A percentile compares a stretch with the other conserved stretches of the same genome.
Conservation (phyloP, 2,888 invertebrate genomes). For the Arge pagana region DNA sequence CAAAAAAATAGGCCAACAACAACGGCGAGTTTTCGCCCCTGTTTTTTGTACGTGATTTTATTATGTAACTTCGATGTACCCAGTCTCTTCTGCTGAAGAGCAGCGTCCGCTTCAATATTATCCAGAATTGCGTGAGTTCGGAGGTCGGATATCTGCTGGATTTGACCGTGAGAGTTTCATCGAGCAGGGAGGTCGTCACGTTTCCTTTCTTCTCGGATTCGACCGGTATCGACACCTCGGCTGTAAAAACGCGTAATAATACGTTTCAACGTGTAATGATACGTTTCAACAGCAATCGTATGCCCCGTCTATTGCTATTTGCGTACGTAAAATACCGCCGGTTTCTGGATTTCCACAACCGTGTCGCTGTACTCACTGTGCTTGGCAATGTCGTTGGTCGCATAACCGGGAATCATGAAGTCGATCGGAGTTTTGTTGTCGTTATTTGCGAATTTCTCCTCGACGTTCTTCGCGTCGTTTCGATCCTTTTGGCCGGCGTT, state of each 20-base stretch:
- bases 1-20: no score
- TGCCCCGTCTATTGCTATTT: no score
- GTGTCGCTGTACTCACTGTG: conserved; percentile 39
- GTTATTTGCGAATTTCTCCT: conserved; percentile 48
- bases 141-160: conserved; percentile 82
- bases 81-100: conserved; percentile 87
- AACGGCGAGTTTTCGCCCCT: no score
- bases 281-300: no score
- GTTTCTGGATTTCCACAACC: neutral
- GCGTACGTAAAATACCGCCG: no score
- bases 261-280: no score
- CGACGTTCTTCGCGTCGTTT: conserved; percentile 49
- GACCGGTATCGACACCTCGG: conserved; percentile 64
- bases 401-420: conserved; percentile 43
- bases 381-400: conserved; percentile 51
- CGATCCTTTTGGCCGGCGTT: conserved; percentile 46
- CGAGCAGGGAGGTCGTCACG: conserved; percentile 71
- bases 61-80: conserved; percentile 68
- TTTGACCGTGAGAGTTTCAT: conserved; percentile 63
- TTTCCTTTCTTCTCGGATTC: conserved; percentile 74
- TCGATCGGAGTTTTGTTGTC: conserved; percentile 41
- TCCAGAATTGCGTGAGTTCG: conserved; percentile 82
- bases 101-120: conserved; percentile 82
- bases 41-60: no score
- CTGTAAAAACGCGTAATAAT: conserved; percentile 46